Evolutionary conservation across 2,113 vertebrate genomes (phyloP).

Genomic region (Microcebus tavaratra): DNA sequence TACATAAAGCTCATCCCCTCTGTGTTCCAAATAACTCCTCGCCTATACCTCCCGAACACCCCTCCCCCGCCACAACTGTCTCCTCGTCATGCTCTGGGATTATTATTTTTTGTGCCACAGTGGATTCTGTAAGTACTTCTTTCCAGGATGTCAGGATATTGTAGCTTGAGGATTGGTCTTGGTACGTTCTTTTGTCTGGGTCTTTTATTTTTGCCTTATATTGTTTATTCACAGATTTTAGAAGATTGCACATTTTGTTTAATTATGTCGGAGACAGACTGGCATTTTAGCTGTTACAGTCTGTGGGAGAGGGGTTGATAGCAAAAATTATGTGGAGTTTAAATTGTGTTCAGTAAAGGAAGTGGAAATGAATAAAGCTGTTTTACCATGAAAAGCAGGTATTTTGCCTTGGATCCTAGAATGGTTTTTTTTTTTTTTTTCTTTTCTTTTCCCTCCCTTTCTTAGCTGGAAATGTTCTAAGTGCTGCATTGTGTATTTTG

Average conservation of each 20-base stretch:
- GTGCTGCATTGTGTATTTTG: slow-evolving; percentile 73
- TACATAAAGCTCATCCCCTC: background rate
- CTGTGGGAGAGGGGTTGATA: slow-evolving; percentile 75
- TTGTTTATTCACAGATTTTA: slow-evolving; percentile 80
- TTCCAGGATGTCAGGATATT: slow-evolving; percentile 27
- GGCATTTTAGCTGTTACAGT: slow-evolving; percentile 79
- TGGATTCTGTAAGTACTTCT: background rate
- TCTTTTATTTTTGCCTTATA: slow-evolving; percentile 74
- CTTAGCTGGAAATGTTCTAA: slow-evolving; percentile 74
- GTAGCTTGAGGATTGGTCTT: slow-evolving; percentile 47
- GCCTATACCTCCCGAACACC: background rate
- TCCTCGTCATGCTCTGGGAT: background rate
- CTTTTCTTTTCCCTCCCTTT: background rate
- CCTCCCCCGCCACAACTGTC: background rate
- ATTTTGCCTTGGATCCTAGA: slow-evolving; percentile 70
- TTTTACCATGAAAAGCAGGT: slow-evolving; percentile 77
- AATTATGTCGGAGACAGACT: slow-evolving; percentile 78
- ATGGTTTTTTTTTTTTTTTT: background rate
- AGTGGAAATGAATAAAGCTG: slow-evolving; percentile 77
- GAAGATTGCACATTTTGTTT: slow-evolving; percentile 81
- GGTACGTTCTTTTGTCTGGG: slow-evolving; percentile 68
- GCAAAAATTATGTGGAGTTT: slow-evolving; percentile 78
- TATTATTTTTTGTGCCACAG: background rate
- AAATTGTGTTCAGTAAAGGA: slow-evolving; percentile 75
- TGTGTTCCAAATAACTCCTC: background rate